Percentiles rank a stretch among this genome's conserved stretches.
Conservation (phyloP, 2,888 invertebrate species). For the Trissolcus japonicus region DNA sequence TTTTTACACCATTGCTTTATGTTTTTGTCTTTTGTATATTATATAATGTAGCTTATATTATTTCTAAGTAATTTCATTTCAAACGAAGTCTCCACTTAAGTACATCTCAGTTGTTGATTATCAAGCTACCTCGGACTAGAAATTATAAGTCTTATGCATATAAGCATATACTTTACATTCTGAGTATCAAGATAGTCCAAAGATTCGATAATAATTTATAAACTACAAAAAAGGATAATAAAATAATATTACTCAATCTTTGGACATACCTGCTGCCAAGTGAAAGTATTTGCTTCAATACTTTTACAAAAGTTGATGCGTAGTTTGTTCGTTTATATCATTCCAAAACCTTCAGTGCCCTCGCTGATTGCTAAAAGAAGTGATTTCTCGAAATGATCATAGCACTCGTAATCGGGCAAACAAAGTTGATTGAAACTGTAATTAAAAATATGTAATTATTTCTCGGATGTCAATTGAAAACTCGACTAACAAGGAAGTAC, state of each 20-base stretch:
- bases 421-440: conserved; percentile 95
- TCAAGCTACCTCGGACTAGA: conserved; percentile 29
- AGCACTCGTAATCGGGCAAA: conserved; percentile 94
- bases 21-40: conserved; percentile 4
- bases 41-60: conserved; percentile 10
- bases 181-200: conserved; percentile 13
- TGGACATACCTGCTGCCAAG: conserved; percentile 26
- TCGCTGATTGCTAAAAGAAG: conserved; percentile 94
- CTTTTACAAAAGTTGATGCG: conserved; percentile 20
- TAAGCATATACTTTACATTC: conserved; percentile 34
- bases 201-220: not conserved
- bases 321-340: conserved; percentile 77
- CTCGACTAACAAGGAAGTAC: too few species aligned
- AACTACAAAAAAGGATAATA: not conserved
- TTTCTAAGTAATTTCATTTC: conserved; percentile 5
- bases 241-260: not conserved
- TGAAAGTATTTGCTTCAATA: conserved; percentile 40
- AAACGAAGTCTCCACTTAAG: conserved; percentile 20
- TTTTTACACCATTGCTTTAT: too few species aligned
- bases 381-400: conserved; percentile 94
- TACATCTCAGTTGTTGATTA: conserved; percentile 22
- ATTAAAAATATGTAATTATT: conserved; percentile 56
- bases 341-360: conserved; percentile 95
- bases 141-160: conserved; percentile 24
- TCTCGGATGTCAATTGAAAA: too few species aligned